These are phyloP conservation scores for Leucophenga maculata DNA, from an alignment of 2,888 invertebrate genomes.

Conservation along the genomic window DNA sequence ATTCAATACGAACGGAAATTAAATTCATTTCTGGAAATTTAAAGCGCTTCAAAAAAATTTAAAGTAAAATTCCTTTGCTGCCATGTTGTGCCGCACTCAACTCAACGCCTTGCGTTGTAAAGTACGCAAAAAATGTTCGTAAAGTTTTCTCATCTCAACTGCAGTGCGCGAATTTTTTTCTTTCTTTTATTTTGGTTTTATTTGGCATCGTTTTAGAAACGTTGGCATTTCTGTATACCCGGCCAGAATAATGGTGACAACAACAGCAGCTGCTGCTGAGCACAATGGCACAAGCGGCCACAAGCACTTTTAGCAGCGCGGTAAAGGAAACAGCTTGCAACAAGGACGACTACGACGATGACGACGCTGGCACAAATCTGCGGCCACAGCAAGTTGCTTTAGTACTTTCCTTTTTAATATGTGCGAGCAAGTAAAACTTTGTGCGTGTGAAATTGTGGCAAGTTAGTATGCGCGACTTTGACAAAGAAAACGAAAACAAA, in stretches of 20 bases:
- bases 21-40: constrained; percentile 38
- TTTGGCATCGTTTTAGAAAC: not conserved
- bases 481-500: no score
- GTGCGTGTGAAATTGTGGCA: constrained; percentile 18
- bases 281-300: constrained; percentile 16
- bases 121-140: not conserved
- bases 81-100: not conserved
- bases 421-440: constrained; percentile 12
- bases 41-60: not conserved
- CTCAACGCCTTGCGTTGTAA: constrained; percentile 3
- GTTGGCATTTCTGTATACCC: constrained; percentile 43
- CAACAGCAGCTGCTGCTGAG: constrained; percentile 32
- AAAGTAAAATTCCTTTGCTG: no score
- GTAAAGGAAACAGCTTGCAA: constrained; percentile 38
- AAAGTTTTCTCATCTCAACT: constrained; percentile 13
- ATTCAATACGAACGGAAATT: constrained; percentile 35
- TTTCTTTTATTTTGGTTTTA: not conserved
- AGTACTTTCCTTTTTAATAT: constrained; percentile 15
- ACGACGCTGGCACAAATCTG: constrained; percentile 23
- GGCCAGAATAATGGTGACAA: constrained; percentile 19
- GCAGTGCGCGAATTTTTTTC: not conserved
- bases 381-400: not conserved
- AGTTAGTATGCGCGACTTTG: not conserved
- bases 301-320: not conserved
- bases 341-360: constrained; percentile 42